Evolutionary conservation across 2,113 vertebrate species (phyloP), one percentile per base, ranked within the genome.

Genomic region (Mixornis gularis): DNA sequence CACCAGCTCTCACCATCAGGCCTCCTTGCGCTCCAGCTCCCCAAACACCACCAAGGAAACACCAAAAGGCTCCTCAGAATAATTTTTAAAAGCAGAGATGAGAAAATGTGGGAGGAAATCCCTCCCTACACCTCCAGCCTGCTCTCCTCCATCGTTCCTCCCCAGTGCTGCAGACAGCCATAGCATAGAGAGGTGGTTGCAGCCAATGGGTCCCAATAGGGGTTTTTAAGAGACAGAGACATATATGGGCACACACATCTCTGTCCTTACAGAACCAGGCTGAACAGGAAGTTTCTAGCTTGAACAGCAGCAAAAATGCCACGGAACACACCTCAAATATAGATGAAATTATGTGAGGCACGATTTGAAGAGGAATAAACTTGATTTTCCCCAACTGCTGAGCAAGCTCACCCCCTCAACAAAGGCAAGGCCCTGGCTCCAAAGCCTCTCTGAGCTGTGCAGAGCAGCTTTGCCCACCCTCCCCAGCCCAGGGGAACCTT

Each of bases 251-350:
- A 7, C 38, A 5, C 9, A 3, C 2, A 1, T 36, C 74, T 51
- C 38, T 76, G 29, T 55, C 52, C 55, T 26, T 3, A 13, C 9
- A 53, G 34, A 49, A 16, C 32, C 34, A 15, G 32, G 16, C 2
- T 2, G 19, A 68, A 44, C 2, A 9, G 20, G 38, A 49, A 44
- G 9, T n/a, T 53, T 20, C 40, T 52, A 69, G 22, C 59, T 72
- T 20, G 19, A 70, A 5, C 8, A 19, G 63, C 66, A 53, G 55
- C 58, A 60, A 26, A 72, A 79, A 1, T 0, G 0, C 52, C 13
- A 1, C 0, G 1, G 41, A 55, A 22, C 0, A 1, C 16, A 13
- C 6, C 60, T 40, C 32, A 24, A 30, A 41, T 0, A 24, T 0
- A 5, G 32, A 32, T 1, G 12, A 46, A 82, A 63, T 14, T 0